Evolutionary conservation across 2,113 vertebrate species (phyloP), one percentile per base, ranked within the genome.

Genomic region (Illadopsis cleaveri): DNA sequence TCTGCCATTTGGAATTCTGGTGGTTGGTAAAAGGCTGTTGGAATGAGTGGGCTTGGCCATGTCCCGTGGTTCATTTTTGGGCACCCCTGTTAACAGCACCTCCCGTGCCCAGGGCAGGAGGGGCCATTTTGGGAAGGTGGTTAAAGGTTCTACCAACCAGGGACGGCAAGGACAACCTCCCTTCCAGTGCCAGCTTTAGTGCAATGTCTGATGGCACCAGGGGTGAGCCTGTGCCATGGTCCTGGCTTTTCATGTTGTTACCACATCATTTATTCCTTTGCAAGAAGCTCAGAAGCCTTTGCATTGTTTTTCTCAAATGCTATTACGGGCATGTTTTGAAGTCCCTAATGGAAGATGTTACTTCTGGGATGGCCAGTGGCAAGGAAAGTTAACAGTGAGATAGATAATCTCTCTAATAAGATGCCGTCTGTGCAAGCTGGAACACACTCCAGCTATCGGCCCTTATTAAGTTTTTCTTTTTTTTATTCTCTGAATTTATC

Each of bases 381-480:
- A 92, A 86, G 51, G 62, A 8, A 94, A 86, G 79, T 38, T 73
- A 86, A 70, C 54, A 54, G 54, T 15, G 54, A 85, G 86, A 90
- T 10, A 40, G 57, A 91, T 77, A 90, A 93, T 89, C 64, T 94
- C 51, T 90, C 44, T 86, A 94, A 64, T 76, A 90, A 94, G 51
- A 72, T 82, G 33, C 56, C 0, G 2, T 69, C 68, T 89, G 30
- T 1, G 4, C 31, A 75, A 84, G 42, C 44, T 50, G 56, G 42
- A 75, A 35, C 30, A 35, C 30, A 44, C 27, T 93, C 24, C 50
- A 54, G 51, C 47, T 70, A 66, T 50, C 6, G 5, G 17, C 37
- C 35, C 20, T 75, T 60, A 73, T 37, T 73, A 89, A 71, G 25
- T 70, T 90, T 89, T 64, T 25, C 28, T 90, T 44, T 71, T 75